Base-by-base conservation (phyloP, 2,888 invertebrate species). In the Cheilosia impressa region DNA sequence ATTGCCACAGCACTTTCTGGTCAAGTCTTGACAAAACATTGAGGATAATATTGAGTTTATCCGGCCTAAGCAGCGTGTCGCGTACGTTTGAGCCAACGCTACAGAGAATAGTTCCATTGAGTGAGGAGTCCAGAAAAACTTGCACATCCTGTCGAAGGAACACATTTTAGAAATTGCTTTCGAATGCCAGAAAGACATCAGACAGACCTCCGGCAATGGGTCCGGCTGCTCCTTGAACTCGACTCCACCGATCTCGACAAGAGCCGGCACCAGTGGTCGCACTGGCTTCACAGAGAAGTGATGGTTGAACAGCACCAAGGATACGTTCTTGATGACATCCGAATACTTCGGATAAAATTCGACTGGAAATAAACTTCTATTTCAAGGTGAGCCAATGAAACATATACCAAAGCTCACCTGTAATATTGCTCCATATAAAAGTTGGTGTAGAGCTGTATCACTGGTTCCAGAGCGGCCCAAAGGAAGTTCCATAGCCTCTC, bases 1-100 rank as follows among this genome's bases (percentile, higher is more conserved):
- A 95, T 91, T 95, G 95, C 95, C 95, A 95, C 17, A 96, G 88
- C 0, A 95, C 93, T 2, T 93, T 94, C 82, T 95, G 94, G 84
- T 95, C 94, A 0, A 95, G 88, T 76, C 92, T 93, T 2, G 93
- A 91, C 63, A 96, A 94, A 4, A 93, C 93, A 66, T 93, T 93
- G 4, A 94, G 90, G 47, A 96, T 93, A 0, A 92, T 93, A n/a
- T 93, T 89, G 22, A 93, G 91, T 84, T 93, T 94, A 1, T 93
- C 93, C 0, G 89, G 88, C 0, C 94, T 93, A 73, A 95, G 89
- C 7, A 89, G 83, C 2, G 90, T 88, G 7, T 90, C 90, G 50
- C 90, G 89, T 0, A 92, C 87, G 69, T 92, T 92, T 2, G 92
- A 91, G 5, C 93, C 93, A 81, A 93, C 89, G 82, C 92, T 92